A percentile compares a stretch with the other conserved stretches of the same genome.
phyloP scores from a whole-genome alignment of 2,797 vertebrate species.

The Microctenopoma stevenorrisi region DNA sequence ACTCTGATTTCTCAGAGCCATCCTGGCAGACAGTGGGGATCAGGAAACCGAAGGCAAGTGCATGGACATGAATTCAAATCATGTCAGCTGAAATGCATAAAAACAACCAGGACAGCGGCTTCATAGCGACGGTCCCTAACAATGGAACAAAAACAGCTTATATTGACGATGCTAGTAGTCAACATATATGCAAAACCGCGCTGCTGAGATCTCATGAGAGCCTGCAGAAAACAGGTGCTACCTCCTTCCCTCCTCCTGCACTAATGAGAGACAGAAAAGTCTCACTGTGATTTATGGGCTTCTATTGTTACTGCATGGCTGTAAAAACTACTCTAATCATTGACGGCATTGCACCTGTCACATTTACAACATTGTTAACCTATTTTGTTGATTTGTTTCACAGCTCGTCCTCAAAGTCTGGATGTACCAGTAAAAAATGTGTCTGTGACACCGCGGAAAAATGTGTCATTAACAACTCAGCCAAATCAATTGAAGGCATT shows the following conservation, averaged over 20 bases:
- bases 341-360: not conserved
- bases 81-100: conserved; percentile 41
- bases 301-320: conserved; percentile 17
- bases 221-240: conserved; percentile 29
- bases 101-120: conserved; percentile 44
- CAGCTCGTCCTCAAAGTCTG: not conserved
- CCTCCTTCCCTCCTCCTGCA: conserved; percentile 26
- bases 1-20: conserved; percentile 2
- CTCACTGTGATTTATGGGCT: not conserved
- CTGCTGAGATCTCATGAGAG: conserved; percentile 31
- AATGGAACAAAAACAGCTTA: conserved; percentile 25
- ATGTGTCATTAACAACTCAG: too few species aligned
- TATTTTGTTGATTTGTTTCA: conserved; percentile 11
- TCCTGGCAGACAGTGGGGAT: not conserved
- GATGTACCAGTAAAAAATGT: too few species aligned
- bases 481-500: too few species aligned
- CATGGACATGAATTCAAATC: conserved; percentile 34
- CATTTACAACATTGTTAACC: conserved; percentile 10
- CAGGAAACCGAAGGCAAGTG: conserved; percentile 22
- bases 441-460: too few species aligned
- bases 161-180: not conserved
- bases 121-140: conserved; percentile 14
- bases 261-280: conserved; percentile 32
- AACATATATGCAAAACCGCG: conserved; percentile 34
- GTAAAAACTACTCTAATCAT: conserved; percentile 7